Evolutionary conservation across 2,797 vertebrate genomes (phyloP), one percentile per base, ranked within the genome.

Genomic region (Microchirus variegatus): DNA sequence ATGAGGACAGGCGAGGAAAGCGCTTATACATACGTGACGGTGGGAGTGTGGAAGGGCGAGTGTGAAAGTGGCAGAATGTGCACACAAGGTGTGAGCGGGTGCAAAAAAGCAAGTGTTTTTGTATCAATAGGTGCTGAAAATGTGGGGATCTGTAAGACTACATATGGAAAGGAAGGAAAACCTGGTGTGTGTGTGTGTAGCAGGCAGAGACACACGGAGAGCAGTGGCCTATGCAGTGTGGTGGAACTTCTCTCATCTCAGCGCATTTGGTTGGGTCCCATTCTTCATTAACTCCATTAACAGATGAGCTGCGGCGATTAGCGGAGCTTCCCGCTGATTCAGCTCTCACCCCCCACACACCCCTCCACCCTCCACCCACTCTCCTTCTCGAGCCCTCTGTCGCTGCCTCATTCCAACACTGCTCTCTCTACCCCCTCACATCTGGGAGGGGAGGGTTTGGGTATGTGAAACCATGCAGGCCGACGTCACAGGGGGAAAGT

Each of bases 251-350:
- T 91, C 90, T 90, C 89, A 87, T 94, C 93, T 94, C 93, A 94
- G 93, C 93, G 91, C 91, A 90, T 94, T 94, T 91, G 84, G 80
- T 92, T 93, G 89, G 90, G 88, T 93, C 91, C 91, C 91, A 92
- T 93, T 93, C 92, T 92, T 94, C 93, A 94, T 94, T 94, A 94
- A 94, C 91, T 94, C 92, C 93, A 93, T 94, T 94, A 94, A 94
- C 93, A 94, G 93, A 94, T 92, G 93, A 94, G 92, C 92, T 71
- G 87, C 85, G 77, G 92, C 91, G 93, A 94, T 94, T 94, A 94
- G 91, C 85, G 57, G 82, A 80, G 86, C 86, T 92, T 93, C 92
- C 91, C 89, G 93, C 93, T 94, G 93, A 94, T 92, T 94, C 93
- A 93, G 91, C 91, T 81, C 87, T 84, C 86, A 80, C 89, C 65